These are phyloP conservation scores for Ptiloglossa arizonensis DNA, from an alignment of 1,140 invertebrate species.

Conservation along the genomic window DNA sequence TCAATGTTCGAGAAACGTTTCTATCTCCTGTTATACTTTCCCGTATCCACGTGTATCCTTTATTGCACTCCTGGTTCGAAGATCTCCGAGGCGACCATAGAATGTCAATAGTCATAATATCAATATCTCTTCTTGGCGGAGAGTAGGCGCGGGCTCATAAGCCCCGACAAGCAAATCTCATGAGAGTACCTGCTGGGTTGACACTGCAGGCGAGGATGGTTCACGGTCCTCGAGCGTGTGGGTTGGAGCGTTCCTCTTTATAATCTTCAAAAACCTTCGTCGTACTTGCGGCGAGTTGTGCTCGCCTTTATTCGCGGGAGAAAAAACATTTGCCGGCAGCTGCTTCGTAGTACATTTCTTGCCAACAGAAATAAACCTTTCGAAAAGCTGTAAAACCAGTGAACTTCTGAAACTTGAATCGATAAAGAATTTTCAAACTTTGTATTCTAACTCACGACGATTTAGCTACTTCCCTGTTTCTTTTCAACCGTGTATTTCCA, in stretches of 20 bases:
- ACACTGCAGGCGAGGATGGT: slow-evolving; percentile 18
- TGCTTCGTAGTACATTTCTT: slow-evolving; percentile 7
- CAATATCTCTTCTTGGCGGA: slow-evolving; percentile 14
- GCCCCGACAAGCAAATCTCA: slow-evolving; percentile 49
- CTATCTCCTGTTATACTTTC: too few species aligned
- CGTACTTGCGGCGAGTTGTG: slow-evolving; percentile 1
- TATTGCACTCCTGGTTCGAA: not conserved
- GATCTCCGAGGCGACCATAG: slow-evolving; percentile 1
- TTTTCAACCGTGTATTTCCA: too few species aligned
- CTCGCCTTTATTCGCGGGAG: slow-evolving; percentile 25
- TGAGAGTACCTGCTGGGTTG: slow-evolving; percentile 53
- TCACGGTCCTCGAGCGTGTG: not conserved
- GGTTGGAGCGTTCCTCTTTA: slow-evolving; percentile 13
- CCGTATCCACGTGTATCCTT: too few species aligned
- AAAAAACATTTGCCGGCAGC: slow-evolving; percentile 29
- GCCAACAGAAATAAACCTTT: not conserved
- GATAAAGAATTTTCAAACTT: not conserved
- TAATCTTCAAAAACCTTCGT: slow-evolving; percentile 12
- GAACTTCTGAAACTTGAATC: not conserved
- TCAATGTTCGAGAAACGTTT: too few species aligned
- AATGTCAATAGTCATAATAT: slow-evolving; percentile 29
- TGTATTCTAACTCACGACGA: not conserved
- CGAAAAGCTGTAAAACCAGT: not conserved
- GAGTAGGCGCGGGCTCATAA: slow-evolving; percentile 43
- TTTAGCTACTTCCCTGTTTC: not conserved